phyloP scores from a whole-genome alignment of 2,797 vertebrate genomes.

The Mycteria americana region DNA sequence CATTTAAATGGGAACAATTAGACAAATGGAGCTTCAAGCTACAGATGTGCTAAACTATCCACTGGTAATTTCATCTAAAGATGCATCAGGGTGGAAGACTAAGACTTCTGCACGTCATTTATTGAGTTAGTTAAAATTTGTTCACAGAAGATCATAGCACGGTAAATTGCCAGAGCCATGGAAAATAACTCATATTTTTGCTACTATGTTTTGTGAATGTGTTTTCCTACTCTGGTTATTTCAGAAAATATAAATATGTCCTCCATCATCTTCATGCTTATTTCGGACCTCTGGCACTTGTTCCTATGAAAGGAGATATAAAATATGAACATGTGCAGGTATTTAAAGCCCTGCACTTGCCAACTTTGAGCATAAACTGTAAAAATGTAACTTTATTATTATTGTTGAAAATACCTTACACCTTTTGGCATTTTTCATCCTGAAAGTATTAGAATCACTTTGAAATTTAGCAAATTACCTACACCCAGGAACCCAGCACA shows the following conservation, averaged over 20 bases:
- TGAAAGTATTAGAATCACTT: not conserved
- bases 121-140: not conserved
- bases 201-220: not conserved
- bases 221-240: not conserved
- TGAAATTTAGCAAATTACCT: not conserved
- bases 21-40: not conserved
- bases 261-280: not conserved
- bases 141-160: not conserved
- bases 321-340: not conserved
- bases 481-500: not conserved
- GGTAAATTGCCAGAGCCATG: not conserved
- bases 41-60: not conserved
- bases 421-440: not conserved
- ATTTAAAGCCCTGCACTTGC: not conserved
- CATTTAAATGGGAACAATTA: conserved; percentile 25
- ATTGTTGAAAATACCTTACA: not conserved
- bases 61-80: not conserved
- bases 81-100: not conserved
- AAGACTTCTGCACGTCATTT: not conserved
- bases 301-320: not conserved
- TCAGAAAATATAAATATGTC: not conserved
- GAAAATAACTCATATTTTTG: not conserved
- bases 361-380: not conserved
- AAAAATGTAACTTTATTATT: not conserved
- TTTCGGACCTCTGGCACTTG: not conserved